Percentiles rank a stretch among this genome's conserved stretches.
These are phyloP conservation scores for Pollenia griseotomentosa DNA, from an alignment of 2,888 invertebrate genomes.

Conservation along the genomic window DNA sequence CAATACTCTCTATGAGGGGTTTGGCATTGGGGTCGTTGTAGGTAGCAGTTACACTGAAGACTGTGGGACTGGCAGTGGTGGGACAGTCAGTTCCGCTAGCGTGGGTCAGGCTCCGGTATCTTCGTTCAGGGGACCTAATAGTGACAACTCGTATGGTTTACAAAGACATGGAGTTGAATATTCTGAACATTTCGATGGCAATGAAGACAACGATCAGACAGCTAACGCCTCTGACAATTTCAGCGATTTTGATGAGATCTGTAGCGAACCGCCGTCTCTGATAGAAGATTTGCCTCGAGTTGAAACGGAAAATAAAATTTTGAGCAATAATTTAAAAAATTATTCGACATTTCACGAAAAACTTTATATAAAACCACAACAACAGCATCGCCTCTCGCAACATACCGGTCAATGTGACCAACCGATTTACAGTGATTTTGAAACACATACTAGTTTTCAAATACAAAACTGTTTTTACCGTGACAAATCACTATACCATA, in stretches of 20 bases:
- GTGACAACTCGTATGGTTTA: not conserved
- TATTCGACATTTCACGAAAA: slow-evolving; percentile 51
- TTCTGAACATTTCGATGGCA: slow-evolving; percentile 7
- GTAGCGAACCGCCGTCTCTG: slow-evolving; percentile 33
- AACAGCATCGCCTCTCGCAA: slow-evolving; percentile 7
- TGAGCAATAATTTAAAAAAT: slow-evolving; percentile 60
- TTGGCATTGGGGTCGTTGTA: slow-evolving; percentile 81
- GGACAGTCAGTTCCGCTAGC: slow-evolving; percentile 45
- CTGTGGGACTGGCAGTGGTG: slow-evolving; percentile 75
- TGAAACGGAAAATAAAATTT: slow-evolving; percentile 56
- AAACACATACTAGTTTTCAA: slow-evolving; percentile 14
- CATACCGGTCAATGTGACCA: not conserved
- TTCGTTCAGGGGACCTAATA: not conserved
- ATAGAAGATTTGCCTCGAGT: slow-evolving; percentile 39
- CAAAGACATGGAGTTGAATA: slow-evolving; percentile 36
- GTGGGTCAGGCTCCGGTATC: not conserved
- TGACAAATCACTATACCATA: not conserved
- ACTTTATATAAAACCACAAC: slow-evolving; percentile 41
- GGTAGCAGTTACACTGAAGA: slow-evolving; percentile 80
- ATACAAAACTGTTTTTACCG: slow-evolving; percentile 8
- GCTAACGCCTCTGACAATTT: slow-evolving; percentile 73
- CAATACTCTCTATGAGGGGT: slow-evolving; percentile 76
- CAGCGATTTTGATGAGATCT: slow-evolving; percentile 72
- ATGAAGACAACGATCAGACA: slow-evolving; percentile 32
- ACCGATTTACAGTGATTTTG: slow-evolving; percentile 1